These are phyloP conservation scores for Philereme transversata DNA, from an alignment of 2,888 invertebrate species.

Conservation along the genomic window DNA sequence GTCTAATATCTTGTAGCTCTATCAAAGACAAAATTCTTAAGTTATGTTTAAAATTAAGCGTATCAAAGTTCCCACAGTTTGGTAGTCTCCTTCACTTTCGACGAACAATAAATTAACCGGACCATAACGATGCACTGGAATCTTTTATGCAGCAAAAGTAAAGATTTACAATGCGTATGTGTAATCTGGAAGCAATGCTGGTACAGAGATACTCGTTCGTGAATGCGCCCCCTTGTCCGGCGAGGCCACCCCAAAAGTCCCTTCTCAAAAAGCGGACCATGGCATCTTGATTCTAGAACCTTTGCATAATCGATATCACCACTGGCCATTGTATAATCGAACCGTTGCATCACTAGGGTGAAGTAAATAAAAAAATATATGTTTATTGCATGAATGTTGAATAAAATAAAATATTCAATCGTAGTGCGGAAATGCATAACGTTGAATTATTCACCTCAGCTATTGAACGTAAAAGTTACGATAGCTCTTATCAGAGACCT, in stretches of 20 bases:
- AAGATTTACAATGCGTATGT: conserved; percentile 20
- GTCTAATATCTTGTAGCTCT: too few relatives aligned
- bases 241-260: conserved; percentile 52
- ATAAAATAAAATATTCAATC: conserved; percentile 31
- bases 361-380: conserved; percentile 48
- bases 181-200: conserved; percentile 19
- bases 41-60: neutral
- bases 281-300: conserved; percentile 67
- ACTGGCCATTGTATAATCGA: conserved; percentile 56
- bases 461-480: neutral
- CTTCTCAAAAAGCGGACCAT: conserved; percentile 72
- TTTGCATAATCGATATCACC: conserved; percentile 78
- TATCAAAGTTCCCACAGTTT: conserved; percentile 8
- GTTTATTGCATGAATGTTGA: conserved; percentile 41
- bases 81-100: conserved; percentile 7
- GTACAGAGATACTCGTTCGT: conserved; percentile 17
- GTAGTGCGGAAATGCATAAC: conserved; percentile 5
- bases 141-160: conserved; percentile 17
- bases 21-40: too few relatives aligned
- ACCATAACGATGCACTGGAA: conserved; percentile 14
- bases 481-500: conserved; percentile 1
- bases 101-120: conserved; percentile 24
- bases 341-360: conserved; percentile 50
- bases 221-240: conserved; percentile 54
- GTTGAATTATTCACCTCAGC: conserved; percentile 2